Evolutionary conservation across 2,797 vertebrate genomes (phyloP).

Genomic region (Helarctos malayanus): DNA sequence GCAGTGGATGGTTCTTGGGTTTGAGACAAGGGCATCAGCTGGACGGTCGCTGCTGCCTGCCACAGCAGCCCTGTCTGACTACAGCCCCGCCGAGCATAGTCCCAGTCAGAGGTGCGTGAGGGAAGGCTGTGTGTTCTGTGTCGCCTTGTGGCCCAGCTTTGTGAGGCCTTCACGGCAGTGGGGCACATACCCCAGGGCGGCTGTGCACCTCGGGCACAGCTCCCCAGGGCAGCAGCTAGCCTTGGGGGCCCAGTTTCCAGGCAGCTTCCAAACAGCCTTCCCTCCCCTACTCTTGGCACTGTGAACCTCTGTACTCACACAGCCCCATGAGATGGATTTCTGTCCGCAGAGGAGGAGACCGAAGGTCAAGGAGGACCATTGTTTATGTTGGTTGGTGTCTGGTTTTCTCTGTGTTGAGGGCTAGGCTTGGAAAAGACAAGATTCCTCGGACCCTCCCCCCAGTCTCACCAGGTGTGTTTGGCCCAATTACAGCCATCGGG

Average conservation of each 20-base stretch:
- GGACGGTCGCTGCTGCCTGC: no score
- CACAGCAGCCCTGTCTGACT: no score
- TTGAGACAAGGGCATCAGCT: background rate
- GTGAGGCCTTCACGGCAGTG: background rate
- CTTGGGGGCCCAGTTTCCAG: background rate
- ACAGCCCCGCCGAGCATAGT: no score
- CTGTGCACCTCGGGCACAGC: background rate
- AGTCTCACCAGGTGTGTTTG: slow-evolving; percentile 23
- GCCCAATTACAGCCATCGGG: background rate
- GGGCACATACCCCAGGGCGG: background rate
- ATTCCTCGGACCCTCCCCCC: background rate
- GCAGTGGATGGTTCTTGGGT: background rate
- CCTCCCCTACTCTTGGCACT: no score
- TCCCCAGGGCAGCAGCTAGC: no score
- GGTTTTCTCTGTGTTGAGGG: background rate
- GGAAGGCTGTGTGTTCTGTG: fast-evolving
- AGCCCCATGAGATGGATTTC: background rate
- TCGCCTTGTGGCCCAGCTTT: background rate
- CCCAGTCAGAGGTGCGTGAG: background rate
- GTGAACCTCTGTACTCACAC: background rate
- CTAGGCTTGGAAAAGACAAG: background rate
- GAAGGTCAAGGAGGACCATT: background rate
- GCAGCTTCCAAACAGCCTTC: background rate
- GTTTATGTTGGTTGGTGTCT: background rate
- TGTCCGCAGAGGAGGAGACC: background rate